Percentiles rank a stretch among this genome's conserved stretches.
Conservation (phyloP, 2,113 vertebrate species). For the Puffinus mauretanicus region DNA sequence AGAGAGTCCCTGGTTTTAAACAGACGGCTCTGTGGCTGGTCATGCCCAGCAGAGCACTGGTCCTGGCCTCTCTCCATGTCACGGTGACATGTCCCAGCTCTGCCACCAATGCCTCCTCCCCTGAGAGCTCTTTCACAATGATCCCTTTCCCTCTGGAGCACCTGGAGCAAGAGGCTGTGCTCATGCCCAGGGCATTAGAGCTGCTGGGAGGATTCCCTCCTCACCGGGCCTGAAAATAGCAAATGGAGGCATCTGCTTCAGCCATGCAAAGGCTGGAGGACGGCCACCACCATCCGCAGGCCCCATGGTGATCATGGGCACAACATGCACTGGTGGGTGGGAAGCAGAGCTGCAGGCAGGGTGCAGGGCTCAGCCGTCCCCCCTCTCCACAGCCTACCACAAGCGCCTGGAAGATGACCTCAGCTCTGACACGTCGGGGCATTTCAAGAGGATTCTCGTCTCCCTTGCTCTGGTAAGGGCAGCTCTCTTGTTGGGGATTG, state of each 20-base stretch:
- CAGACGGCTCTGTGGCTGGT: not conserved
- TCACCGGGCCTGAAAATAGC: not conserved
- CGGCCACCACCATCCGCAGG: not conserved
- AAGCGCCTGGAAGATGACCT: slow-evolving; percentile 87
- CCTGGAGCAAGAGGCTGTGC: not conserved
- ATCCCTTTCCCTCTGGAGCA: not conserved
- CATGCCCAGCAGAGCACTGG: accelerated
- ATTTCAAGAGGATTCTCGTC: slow-evolving; percentile 89
- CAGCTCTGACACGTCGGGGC: slow-evolving; percentile 90
- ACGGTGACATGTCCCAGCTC: not conserved
- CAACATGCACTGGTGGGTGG: not conserved
- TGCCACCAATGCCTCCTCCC: not conserved
- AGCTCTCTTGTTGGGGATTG: not conserved
- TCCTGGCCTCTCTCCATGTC: not conserved
- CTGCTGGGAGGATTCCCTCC: not conserved
- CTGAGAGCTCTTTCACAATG: not conserved
- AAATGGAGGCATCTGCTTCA: not conserved
- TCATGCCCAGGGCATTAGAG: not conserved
- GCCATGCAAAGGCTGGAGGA: not conserved
- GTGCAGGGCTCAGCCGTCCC: not conserved
- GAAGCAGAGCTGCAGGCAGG: not conserved
- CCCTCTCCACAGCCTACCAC: slow-evolving; percentile 79
- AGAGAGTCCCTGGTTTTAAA: not conserved
- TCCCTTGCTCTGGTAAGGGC: slow-evolving; percentile 88
- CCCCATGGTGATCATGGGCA: accelerated